Percentiles rank a stretch among this genome's conserved stretches.
Conservation (phyloP, 2,113 vertebrate genomes). For the Lepus timidus region DNA sequence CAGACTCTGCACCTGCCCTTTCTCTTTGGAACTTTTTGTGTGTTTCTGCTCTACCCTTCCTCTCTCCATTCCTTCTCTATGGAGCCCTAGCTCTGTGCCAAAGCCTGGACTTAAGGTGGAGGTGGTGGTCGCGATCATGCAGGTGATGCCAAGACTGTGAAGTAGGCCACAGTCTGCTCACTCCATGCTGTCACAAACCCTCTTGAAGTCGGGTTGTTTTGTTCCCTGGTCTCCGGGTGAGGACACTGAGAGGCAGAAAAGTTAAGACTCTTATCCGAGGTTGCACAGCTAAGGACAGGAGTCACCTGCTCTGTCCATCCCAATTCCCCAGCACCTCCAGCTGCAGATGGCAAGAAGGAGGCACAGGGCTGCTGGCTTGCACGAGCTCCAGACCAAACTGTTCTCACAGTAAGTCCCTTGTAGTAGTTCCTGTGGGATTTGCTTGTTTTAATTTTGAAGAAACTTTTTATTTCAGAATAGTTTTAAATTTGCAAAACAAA, state of each 20-base stretch:
- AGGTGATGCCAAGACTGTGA: neutral
- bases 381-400: neutral
- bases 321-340: too few relatives aligned
- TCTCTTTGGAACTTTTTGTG: neutral
- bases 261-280: neutral
- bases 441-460: too few relatives aligned
- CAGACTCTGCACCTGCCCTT: neutral
- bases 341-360: neutral
- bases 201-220: too few relatives aligned
- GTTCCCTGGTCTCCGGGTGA: neutral
- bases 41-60: too few relatives aligned
- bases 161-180: neutral
- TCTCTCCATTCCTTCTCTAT: too few relatives aligned
- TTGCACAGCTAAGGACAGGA: neutral
- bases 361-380: neutral
- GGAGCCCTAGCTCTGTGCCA: neutral
- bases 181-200: neutral
- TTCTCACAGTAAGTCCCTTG: too few relatives aligned
- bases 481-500: too few relatives aligned
- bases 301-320: too few relatives aligned
- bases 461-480: too few relatives aligned
- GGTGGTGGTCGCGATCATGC: neutral
- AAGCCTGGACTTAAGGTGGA: neutral
- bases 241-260: slow-evolving; percentile 36
- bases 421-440: too few relatives aligned